These are phyloP conservation scores for Drosophila orena DNA, from an alignment of 1,140 invertebrate genomes.

Conservation along the genomic window DNA sequence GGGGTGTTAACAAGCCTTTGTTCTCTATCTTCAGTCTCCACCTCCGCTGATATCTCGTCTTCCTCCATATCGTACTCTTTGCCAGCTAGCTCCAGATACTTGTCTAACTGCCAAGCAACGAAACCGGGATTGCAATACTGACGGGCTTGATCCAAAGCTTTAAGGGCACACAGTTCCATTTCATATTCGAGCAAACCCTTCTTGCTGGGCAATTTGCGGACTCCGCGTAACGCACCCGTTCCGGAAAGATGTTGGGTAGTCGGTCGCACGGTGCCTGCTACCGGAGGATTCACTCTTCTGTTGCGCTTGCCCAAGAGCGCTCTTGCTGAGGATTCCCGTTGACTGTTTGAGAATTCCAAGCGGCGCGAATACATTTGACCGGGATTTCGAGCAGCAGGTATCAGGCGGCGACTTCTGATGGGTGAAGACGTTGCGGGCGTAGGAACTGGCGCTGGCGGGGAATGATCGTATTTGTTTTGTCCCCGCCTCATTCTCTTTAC, in stretches of 20 bases:
- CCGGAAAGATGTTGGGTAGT: slow-evolving; percentile 21
- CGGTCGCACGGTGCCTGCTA: slow-evolving; percentile 10
- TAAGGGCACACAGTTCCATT: slow-evolving; percentile 65
- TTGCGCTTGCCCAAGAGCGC: slow-evolving; percentile 50
- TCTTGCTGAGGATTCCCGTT: slow-evolving; percentile 9
- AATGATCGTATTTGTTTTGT: slow-evolving; percentile 80
- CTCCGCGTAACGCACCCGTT: slow-evolving; percentile 30
- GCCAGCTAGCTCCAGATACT: slow-evolving; percentile 61
- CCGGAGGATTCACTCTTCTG: slow-evolving; percentile 9
- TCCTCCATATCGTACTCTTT: slow-evolving; percentile 59
- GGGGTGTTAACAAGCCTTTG: not conserved
- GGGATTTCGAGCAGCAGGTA: slow-evolving; percentile 10
- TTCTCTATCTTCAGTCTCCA: slow-evolving; percentile 3
- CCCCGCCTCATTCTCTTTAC: slow-evolving; percentile 78
- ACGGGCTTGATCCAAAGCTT: slow-evolving; percentile 53
- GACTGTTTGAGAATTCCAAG: slow-evolving; percentile 29
- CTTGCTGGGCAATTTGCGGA: slow-evolving; percentile 74
- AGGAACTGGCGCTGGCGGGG: slow-evolving; percentile 42
- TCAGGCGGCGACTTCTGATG: slow-evolving; percentile 44
- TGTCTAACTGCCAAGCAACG: slow-evolving; percentile 72
- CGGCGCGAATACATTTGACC: slow-evolving; percentile 54
- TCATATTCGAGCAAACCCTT: slow-evolving; percentile 79
- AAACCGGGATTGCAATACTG: slow-evolving; percentile 60
- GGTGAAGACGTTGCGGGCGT: slow-evolving; percentile 11
- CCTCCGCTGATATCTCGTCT: slow-evolving; percentile 9